These are phyloP conservation scores for Tolypeutes matacus DNA, from an alignment of 2,797 vertebrate species.

Conservation along the genomic window DNA sequence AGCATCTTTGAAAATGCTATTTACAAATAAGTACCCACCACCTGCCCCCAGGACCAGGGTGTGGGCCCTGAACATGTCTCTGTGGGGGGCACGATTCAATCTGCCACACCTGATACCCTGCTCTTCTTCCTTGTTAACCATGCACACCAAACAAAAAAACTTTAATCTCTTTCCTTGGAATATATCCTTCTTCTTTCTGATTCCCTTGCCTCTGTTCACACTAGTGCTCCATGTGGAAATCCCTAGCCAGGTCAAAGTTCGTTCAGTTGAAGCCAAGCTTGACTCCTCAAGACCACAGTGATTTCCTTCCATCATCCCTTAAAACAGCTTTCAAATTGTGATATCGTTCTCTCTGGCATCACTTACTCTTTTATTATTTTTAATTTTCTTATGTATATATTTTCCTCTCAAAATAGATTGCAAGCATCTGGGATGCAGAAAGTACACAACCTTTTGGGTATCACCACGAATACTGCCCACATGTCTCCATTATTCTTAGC, in stretches of 20 bases:
- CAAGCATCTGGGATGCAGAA: not conserved
- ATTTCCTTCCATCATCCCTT: not conserved
- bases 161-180: not conserved
- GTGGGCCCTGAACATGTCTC: no score
- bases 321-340: not conserved
- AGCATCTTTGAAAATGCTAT: no score
- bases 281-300: not conserved
- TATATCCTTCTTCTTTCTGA: not conserved
- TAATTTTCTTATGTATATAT: not conserved
- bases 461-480: accelerated
- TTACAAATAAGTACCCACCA: no score
- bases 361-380: not conserved
- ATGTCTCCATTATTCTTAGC: not conserved
- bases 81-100: no score
- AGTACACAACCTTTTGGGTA: not conserved
- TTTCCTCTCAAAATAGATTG: not conserved
- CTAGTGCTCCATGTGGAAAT: not conserved
- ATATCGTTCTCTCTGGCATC: not conserved
- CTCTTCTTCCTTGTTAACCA: accelerated
- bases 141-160: accelerated
- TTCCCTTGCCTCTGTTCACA: not conserved
- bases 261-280: not conserved
- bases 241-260: accelerated
- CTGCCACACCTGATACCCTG: no score
- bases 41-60: no score